Evolutionary conservation across 2,888 invertebrate genomes (phyloP).

Genomic region (Harpalus rubripes): DNA sequence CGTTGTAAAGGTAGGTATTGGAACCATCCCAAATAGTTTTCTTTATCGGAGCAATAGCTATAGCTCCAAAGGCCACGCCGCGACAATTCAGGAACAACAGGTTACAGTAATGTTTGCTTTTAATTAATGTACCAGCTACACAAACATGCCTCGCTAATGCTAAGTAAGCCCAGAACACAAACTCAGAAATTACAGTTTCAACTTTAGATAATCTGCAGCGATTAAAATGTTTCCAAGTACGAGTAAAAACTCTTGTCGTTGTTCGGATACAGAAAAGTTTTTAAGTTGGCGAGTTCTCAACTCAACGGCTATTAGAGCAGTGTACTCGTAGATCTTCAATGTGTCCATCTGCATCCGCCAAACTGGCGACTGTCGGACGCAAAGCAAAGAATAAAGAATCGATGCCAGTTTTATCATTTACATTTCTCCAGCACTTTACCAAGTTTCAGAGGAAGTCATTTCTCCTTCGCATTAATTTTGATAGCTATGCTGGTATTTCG

Average conservation of each 20-base stretch:
- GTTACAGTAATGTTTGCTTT: constrained; percentile 42
- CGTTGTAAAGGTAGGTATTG: constrained; percentile 37
- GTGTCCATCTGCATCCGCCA: not conserved
- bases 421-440: not conserved
- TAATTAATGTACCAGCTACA: constrained; percentile 45
- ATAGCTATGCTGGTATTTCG: not conserved
- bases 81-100: constrained; percentile 36
- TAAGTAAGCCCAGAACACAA: not conserved
- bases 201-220: not conserved
- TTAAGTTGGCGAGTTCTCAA: constrained; percentile 5
- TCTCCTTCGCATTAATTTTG: not conserved
- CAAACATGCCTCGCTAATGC: not conserved
- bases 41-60: constrained; percentile 25
- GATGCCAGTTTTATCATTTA: not conserved
- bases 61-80: constrained; percentile 32
- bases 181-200: not conserved
- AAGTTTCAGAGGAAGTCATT: not conserved
- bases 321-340: not conserved
- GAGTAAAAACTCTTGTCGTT: not conserved
- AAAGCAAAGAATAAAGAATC: not conserved
- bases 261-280: not conserved
- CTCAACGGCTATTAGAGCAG: not conserved
- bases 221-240: constrained; percentile 5
- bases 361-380: not conserved
- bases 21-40: constrained; percentile 35